phyloP scores from a whole-genome alignment of 2,113 vertebrate genomes.

The Pygoscelis antarcticus region DNA sequence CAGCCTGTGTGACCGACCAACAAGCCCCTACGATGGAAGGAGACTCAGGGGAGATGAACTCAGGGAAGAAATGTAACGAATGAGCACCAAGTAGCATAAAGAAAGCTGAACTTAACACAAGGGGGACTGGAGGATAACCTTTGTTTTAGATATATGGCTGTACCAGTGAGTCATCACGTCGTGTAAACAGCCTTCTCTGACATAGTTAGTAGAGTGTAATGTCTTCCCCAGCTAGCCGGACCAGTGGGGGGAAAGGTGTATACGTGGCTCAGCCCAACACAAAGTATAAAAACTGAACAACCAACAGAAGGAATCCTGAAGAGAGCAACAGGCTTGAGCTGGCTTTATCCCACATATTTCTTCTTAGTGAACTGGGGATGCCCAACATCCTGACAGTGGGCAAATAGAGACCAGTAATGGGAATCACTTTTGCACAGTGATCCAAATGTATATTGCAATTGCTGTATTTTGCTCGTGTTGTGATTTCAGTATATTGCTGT shows the following conservation, averaged over 20 bases:
- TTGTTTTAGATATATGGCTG: neutral
- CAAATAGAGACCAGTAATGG: neutral
- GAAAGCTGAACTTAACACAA: neutral
- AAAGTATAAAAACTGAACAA: neutral
- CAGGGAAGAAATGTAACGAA: neutral
- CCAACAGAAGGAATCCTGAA: neutral
- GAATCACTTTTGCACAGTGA: neutral
- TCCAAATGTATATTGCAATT: neutral
- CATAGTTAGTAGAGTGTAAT: neutral
- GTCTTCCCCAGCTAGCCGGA: neutral
- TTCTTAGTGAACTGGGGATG: neutral
- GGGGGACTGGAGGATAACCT: neutral
- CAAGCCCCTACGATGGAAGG: neutral
- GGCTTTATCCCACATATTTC: neutral
- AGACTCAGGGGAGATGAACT: neutral
- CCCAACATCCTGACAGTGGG: neutral
- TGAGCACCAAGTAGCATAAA: neutral
- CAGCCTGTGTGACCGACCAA: neutral
- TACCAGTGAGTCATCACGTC: neutral
- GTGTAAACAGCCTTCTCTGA: neutral
- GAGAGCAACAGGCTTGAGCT: neutral
- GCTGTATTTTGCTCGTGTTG: neutral
- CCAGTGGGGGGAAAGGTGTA: accelerated
- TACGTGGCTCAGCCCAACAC: neutral
- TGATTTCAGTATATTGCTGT: neutral